These are phyloP conservation scores for Leucoraja erinaceus DNA, from an alignment of 2,113 vertebrate genomes.

Conservation along the genomic window DNA sequence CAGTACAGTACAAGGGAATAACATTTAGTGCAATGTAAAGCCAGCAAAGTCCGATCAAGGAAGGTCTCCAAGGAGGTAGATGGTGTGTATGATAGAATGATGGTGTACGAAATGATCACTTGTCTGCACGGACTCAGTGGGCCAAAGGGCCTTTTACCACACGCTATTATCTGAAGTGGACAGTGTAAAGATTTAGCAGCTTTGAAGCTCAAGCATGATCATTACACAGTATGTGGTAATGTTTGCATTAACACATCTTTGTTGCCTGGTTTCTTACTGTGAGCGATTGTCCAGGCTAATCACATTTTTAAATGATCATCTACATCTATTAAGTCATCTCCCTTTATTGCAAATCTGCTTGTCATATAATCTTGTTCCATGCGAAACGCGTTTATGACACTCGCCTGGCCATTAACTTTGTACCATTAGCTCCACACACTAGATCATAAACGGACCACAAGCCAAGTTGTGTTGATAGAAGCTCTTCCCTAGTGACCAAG, in stretches of 20 bases:
- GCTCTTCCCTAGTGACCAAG: not conserved
- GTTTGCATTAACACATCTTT: conserved; percentile 9
- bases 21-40: too few species aligned
- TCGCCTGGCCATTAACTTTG: not conserved
- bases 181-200: too few species aligned
- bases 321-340: conserved; percentile 23
- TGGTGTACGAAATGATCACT: too few species aligned
- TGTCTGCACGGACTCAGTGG: too few species aligned
- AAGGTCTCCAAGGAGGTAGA: too few species aligned
- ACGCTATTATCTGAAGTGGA: too few species aligned
- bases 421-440: not conserved
- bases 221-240: not conserved
- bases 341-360: not conserved
- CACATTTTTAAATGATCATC: not conserved
- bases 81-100: too few species aligned
- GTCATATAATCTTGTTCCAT: not conserved
- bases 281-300: not conserved
- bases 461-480: not conserved
- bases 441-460: not conserved
- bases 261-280: too few species aligned
- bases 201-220: not conserved
- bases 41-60: too few species aligned
- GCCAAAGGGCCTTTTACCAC: too few species aligned
- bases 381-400: not conserved
- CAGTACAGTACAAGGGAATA: too few species aligned